phyloP scores from a whole-genome alignment of 2,888 invertebrate species.

The Strigamia transsilvanica region DNA sequence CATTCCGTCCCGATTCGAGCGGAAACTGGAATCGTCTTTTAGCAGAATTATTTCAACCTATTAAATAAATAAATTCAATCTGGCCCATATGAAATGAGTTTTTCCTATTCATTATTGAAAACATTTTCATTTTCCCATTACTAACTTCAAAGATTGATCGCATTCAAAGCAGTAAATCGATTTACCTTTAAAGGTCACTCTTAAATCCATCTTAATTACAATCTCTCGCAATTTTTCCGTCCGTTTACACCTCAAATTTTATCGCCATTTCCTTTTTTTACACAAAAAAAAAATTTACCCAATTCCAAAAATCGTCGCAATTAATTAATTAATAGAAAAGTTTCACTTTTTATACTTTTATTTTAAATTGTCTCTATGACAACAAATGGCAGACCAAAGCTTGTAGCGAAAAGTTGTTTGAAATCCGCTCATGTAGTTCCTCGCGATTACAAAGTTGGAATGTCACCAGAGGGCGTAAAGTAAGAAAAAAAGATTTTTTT shows the following conservation, averaged over 20 bases:
- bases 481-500: not conserved
- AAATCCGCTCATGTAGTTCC: not conserved
- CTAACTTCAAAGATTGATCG: not conserved
- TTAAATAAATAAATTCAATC: not conserved
- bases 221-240: not conserved
- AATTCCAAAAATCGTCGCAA: not conserved
- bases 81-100: not conserved
- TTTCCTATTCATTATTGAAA: not conserved
- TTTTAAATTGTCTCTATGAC: not conserved
- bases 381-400: not conserved
- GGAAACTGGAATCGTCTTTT: too few relatives aligned
- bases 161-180: constrained; percentile 11
- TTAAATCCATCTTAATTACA: constrained; percentile 12
- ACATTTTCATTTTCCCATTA: not conserved
- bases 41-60: too few relatives aligned
- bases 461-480: not conserved
- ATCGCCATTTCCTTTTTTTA: too few relatives aligned
- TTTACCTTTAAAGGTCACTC: not conserved
- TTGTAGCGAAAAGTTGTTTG: not conserved
- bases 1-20: too few relatives aligned
- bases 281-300: not conserved
- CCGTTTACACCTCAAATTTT: not conserved
- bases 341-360: not conserved
- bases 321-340: not conserved
- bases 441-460: not conserved